Conservation (phyloP, 2,113 vertebrate genomes). For the Mormyrus iriodes region DNA sequence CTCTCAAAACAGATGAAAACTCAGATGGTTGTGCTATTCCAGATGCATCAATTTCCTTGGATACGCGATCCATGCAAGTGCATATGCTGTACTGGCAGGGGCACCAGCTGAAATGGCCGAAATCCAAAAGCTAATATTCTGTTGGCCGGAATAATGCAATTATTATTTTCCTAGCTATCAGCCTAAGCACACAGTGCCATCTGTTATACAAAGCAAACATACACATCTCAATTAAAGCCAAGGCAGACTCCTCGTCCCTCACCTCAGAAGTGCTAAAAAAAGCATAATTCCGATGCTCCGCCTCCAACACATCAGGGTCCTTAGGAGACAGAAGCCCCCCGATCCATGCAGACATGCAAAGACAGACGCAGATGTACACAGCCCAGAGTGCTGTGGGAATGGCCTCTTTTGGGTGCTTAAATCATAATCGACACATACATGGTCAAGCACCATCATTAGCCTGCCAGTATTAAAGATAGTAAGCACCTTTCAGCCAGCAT, state of each 20-base stretch:
- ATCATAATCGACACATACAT: neutral
- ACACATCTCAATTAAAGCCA: constrained; percentile 97
- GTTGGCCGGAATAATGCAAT: constrained; percentile 94
- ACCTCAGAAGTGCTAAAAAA: constrained; percentile 20
- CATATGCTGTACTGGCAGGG: constrained; percentile 91
- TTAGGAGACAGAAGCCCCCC: neutral
- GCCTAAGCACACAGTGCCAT: constrained; percentile 95
- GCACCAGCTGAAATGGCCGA: constrained; percentile 75
- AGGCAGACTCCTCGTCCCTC: constrained; percentile 79
- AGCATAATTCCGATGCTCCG: neutral
- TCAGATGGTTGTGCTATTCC: constrained; percentile 81
- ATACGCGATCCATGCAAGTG: constrained; percentile 83
- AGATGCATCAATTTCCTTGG: constrained; percentile 91
- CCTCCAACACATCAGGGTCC: neutral
- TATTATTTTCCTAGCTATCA: constrained; percentile 99
- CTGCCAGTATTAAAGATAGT: neutral
- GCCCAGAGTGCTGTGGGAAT: neutral
- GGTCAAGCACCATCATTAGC: constrained; percentile 1
- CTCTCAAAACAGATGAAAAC: constrained; percentile 74
- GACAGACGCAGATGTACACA: constrained; percentile 7
- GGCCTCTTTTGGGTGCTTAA: neutral
- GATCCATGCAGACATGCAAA: neutral
- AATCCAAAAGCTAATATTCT: constrained; percentile 97
- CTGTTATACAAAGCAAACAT: constrained; percentile 88
- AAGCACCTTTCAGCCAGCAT: neutral